These are phyloP conservation scores for Nyctibius grandis DNA, from an alignment of 2,797 vertebrate genomes.

Conservation along the genomic window DNA sequence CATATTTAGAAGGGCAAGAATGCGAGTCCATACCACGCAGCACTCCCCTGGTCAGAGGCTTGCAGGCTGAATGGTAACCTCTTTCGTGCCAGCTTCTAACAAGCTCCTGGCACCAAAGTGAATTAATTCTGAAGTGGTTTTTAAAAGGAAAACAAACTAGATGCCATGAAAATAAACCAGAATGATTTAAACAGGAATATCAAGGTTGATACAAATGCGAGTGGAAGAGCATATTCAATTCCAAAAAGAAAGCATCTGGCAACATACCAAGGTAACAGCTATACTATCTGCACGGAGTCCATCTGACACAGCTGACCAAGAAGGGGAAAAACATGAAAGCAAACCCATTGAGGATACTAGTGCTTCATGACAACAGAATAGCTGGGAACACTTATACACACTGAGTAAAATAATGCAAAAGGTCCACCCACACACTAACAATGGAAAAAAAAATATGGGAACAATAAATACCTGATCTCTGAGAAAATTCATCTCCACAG, in stretches of 20 bases:
- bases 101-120: conserved; percentile 14
- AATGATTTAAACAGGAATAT: conserved; percentile 35
- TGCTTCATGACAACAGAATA: conserved; percentile 5
- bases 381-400: not conserved
- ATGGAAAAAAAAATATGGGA: not conserved
- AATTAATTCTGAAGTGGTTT: conserved; percentile 44
- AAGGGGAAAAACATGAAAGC: not conserved
- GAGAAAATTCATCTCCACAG: conserved; percentile 1
- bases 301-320: not conserved
- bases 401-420: not conserved
- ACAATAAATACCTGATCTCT: not conserved
- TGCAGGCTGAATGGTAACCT: not conserved
- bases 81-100: conserved; percentile 24
- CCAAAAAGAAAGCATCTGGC: conserved; percentile 39
- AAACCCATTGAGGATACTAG: not conserved
- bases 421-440: not conserved
- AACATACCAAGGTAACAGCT: conserved; percentile 6
- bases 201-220: not conserved
- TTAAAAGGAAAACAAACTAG: conserved; percentile 38
- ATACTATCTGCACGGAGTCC: not conserved
- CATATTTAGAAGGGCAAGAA: not conserved
- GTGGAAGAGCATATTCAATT: not conserved
- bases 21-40: not conserved
- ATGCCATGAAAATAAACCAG: conserved; percentile 37
- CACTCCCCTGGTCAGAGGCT: not conserved